A percentile compares a stretch with the other conserved stretches of the same genome.
These are phyloP conservation scores for Rattus norvegicus DNA, from an alignment of 2,113 vertebrate genomes.

Conservation along the genomic window GRCr8 NC_086019.1:97792501-97793000, in stretches of 20 bases:
- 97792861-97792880: too few relatives aligned
- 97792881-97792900: background rate
- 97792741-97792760: too few relatives aligned
- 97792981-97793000: background rate
- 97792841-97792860: background rate
- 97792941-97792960: background rate
- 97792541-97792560: too few relatives aligned
- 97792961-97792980: background rate
- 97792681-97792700: background rate
- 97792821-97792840: background rate
- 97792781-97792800: background rate
- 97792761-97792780: background rate
- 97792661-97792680: accelerated
- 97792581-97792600: accelerated
- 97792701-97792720: too few relatives aligned
- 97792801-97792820: background rate
- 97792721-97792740: background rate
- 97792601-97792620: background rate
- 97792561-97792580: accelerated
- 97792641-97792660: background rate
- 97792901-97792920: background rate
- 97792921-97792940: background rate
- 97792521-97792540: accelerated
- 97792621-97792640: background rate
- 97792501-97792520: accelerated